Percentiles rank a stretch among this genome's conserved stretches.
These are phyloP conservation scores for Macquaria australasica DNA, from an alignment of 2,113 vertebrate species.

Conservation along the genomic window DNA sequence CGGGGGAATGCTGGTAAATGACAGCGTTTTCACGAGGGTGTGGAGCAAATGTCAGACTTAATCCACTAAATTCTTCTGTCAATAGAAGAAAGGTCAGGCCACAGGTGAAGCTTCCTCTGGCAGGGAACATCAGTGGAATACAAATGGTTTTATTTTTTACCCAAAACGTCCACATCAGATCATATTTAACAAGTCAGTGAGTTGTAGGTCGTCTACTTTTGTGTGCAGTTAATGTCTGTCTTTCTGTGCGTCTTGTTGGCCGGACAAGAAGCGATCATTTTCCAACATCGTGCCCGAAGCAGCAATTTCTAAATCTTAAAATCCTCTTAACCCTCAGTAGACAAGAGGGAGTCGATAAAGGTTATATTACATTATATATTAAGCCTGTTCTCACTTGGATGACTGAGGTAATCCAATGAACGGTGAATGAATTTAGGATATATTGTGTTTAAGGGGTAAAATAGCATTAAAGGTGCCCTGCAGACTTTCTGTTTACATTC, in stretches of 20 bases:
- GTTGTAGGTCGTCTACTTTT: too few species aligned
- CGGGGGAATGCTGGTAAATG: slow-evolving; percentile 32
- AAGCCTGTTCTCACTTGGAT: not conserved
- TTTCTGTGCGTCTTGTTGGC: not conserved
- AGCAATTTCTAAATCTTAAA: not conserved
- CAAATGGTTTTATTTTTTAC: not conserved
- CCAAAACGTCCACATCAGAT: not conserved
- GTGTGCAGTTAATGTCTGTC: not conserved
- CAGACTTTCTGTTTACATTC: too few species aligned
- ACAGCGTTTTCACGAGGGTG: slow-evolving; percentile 22
- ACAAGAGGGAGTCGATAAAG: not conserved
- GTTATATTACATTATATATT: too few species aligned
- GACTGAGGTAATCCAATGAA: not conserved
- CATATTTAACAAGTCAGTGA: not conserved
- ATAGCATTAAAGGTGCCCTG: too few species aligned
- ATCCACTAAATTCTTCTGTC: slow-evolving; percentile 49
- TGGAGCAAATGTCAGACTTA: slow-evolving; percentile 64
- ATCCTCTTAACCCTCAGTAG: not conserved
- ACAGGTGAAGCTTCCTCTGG: not conserved
- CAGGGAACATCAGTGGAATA: not conserved
- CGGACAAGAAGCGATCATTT: not conserved
- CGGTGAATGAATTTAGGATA: not conserved
- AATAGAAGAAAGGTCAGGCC: slow-evolving; percentile 55
- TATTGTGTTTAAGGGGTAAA: not conserved
- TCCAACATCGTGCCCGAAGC: not conserved